These are phyloP conservation scores for Trochalopteron elliotii DNA, from an alignment of 2,113 vertebrate genomes.

Conservation along the genomic window DNA sequence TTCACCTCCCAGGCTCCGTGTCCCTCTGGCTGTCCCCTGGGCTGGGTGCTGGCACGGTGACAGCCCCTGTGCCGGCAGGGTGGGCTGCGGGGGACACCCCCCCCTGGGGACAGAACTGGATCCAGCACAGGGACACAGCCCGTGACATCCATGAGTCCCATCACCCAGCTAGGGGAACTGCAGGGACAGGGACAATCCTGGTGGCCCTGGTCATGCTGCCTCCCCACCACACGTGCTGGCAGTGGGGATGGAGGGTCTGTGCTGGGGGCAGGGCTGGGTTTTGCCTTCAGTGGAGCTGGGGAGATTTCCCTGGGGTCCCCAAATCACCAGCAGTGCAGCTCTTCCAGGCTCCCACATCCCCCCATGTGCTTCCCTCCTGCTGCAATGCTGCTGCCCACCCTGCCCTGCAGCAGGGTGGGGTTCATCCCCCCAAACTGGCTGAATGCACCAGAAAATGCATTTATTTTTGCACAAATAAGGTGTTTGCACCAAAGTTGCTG, in stretches of 20 bases:
- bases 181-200: background rate
- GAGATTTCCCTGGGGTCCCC: background rate
- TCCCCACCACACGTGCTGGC: accelerated
- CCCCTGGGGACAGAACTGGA: background rate
- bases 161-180: accelerated
- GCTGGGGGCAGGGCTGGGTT: background rate
- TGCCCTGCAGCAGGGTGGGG: background rate
- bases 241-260: background rate
- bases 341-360: background rate
- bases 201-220: background rate
- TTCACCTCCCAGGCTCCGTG: background rate
- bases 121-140: background rate
- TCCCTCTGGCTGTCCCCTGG: background rate
- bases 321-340: accelerated
- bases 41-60: background rate
- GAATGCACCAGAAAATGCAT: background rate
- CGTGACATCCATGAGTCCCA: accelerated
- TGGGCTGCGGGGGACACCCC: background rate
- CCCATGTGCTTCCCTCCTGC: background rate
- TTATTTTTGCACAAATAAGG: background rate
- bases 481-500: background rate
- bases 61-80: background rate
- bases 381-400: background rate
- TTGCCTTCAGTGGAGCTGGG: background rate
- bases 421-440: background rate